Evolutionary conservation across 2,888 invertebrate species (phyloP), one percentile per base, ranked within the genome.

Genomic region (Steinernema carpocapsae): DNA sequence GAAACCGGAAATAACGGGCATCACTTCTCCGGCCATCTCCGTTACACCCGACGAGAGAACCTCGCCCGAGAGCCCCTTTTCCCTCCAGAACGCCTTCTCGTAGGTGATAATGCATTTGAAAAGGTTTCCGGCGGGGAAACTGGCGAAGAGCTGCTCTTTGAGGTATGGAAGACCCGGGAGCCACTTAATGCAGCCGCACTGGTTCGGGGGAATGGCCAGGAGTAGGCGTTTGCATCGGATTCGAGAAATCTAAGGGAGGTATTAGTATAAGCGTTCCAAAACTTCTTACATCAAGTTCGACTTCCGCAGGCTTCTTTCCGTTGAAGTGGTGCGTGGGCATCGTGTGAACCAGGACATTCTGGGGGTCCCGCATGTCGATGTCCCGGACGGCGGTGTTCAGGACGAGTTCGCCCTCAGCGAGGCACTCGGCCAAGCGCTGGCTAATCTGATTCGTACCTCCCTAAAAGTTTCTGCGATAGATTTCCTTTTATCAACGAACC

Each of bases 61-160:
- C 77, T 89, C 88, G n/a, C 89, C 89, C 26, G 88, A 88, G 29
- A 78, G 82, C 37, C 88, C 88, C 75, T 88, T 86, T 48, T 88
- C 82, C 72, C 87, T 85, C 90, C 89, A 90, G 82, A 89, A 90
- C 1, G 88, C 80, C 19, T 78, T 83, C 46, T 86, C 81, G 80
- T 89, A 90, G 75, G 88, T 89, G 37, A 88, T 78, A 72, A 89
- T 85, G 46, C 88, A 87, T 78, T 90, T 90, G 77, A 89, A 79
- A 26, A 81, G 74, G 71, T 79, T 79, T 72, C 81, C 81, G 45
- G 32, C 19, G 45, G 52, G 52, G 1, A 48, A 45, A 0, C 72
- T 48, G 56, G 45, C 24, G 45, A 74, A 74, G 26, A 74, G 29
- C 51, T 46, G 32, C 43, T 72, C 56, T 51, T 79, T 79, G 70